These are phyloP conservation scores for Ecdyonurus torrentis DNA, from an alignment of 2,888 invertebrate genomes.

Conservation along the genomic window DNA sequence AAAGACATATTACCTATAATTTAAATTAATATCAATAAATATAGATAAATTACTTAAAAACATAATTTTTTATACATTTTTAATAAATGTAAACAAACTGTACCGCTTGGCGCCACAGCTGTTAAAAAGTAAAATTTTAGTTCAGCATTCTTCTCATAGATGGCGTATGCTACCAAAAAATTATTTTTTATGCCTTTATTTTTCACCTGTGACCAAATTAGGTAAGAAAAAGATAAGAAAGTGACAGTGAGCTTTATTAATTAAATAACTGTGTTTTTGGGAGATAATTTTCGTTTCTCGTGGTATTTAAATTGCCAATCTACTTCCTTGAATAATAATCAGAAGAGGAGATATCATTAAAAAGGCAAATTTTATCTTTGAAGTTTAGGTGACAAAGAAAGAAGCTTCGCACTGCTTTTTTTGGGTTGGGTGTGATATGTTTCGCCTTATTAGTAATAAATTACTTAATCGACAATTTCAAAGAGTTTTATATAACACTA, in stretches of 20 bases:
- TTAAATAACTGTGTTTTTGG: neutral
- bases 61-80: no score
- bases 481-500: neutral
- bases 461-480: neutral
- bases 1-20: neutral
- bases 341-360: no score
- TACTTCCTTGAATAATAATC: no score
- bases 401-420: neutral
- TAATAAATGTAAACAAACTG: neutral
- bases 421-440: neutral
- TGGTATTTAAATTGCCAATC: neutral
- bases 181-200: neutral
- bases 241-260: neutral
- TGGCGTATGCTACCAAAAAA: neutral
- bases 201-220: neutral
- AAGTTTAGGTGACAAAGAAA: neutral
- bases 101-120: neutral
- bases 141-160: neutral
- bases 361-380: neutral
- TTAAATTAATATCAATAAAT: neutral
- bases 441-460: neutral
- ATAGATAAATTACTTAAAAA: no score
- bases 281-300: neutral
- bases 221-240: neutral
- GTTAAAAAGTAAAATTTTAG: neutral